A percentile compares a stretch with the other conserved stretches of the same genome.
These are phyloP conservation scores for Myotis myotis DNA, from an alignment of 2,797 vertebrate genomes.

Conservation along the genomic window DNA sequence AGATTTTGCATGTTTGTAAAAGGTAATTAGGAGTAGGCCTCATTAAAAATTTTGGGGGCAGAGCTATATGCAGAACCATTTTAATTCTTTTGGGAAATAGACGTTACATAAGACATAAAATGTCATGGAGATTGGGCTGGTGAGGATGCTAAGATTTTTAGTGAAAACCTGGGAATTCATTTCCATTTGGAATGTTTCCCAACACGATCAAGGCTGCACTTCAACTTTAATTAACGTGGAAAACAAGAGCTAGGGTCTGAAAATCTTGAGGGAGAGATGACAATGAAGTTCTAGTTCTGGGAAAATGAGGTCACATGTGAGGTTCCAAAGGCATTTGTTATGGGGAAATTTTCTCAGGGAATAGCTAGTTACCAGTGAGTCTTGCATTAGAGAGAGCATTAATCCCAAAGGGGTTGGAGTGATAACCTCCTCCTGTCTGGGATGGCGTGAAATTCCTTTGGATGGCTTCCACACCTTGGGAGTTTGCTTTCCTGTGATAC, in stretches of 20 bases:
- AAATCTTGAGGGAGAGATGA: conserved; percentile 54
- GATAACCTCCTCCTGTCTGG: conserved; percentile 61
- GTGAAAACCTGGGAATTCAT: conserved; percentile 56
- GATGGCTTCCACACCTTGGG: conserved; percentile 29
- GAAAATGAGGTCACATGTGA: not conserved
- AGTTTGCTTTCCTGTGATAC: conserved; percentile 45
- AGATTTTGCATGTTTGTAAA: conserved; percentile 32
- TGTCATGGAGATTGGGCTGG: conserved; percentile 9
- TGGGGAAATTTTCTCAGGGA: not conserved
- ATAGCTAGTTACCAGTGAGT: not conserved
- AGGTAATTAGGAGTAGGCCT: not conserved
- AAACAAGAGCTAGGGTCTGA: conserved; percentile 43
- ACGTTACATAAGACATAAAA: conserved; percentile 58
- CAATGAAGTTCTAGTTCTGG: conserved; percentile 7
- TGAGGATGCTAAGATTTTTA: conserved; percentile 3
- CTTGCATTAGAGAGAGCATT: not conserved
- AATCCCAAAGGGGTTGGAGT: not conserved
- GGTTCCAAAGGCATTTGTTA: not conserved
- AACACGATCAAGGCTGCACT: not conserved
- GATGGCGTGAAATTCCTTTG: conserved; percentile 55
- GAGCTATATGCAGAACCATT: conserved; percentile 36
- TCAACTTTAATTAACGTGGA: conserved; percentile 50
- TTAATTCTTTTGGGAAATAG: conserved; percentile 45
- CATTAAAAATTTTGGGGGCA: conserved; percentile 50
- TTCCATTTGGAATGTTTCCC: conserved; percentile 62